Conservation (phyloP, 1,140 invertebrate genomes). For the Drosophila kurseongensis region DNA sequence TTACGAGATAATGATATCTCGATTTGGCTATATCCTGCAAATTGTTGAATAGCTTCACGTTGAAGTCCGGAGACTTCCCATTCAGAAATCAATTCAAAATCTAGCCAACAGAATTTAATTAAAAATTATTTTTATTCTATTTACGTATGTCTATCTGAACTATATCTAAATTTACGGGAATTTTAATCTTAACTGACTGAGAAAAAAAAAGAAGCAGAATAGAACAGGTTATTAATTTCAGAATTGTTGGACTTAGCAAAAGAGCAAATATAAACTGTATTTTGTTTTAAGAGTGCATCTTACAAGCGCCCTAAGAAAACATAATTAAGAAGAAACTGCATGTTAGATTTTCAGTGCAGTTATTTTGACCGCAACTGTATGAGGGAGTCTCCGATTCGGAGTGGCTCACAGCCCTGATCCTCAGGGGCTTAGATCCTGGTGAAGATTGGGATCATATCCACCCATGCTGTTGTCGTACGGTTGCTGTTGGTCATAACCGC, state of each 20-base stretch:
- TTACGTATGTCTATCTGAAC: slow-evolving; percentile 4
- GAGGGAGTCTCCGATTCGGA: slow-evolving; percentile 2
- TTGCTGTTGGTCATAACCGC: slow-evolving; percentile 93
- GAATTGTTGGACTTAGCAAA: background rate
- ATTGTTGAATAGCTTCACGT: background rate
- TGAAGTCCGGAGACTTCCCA: background rate
- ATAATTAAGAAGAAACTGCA: slow-evolving; percentile 5
- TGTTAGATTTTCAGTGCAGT: slow-evolving; percentile 8
- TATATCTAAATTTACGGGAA: slow-evolving; percentile 5
- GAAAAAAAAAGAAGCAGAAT: background rate
- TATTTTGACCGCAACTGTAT: slow-evolving; percentile 11
- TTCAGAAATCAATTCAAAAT: background rate
- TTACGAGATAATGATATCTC: background rate
- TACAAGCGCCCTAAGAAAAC: background rate
- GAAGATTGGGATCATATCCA: slow-evolving; percentile 93
- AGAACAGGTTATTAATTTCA: background rate
- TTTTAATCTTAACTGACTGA: slow-evolving; percentile 1
- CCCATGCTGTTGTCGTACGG: slow-evolving; percentile 94
- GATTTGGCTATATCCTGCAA: background rate
- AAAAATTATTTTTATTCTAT: slow-evolving; percentile 1
- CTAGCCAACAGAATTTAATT: slow-evolving; percentile 3
- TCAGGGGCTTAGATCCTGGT: slow-evolving; percentile 90
- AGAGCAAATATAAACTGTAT: background rate
- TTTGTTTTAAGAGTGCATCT: background rate
- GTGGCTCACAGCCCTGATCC: slow-evolving; percentile 49